A percentile compares a stretch with the other conserved stretches of the same genome.
phyloP scores from a whole-genome alignment of 2,797 vertebrate species.

The Thunnus albacares region DNA sequence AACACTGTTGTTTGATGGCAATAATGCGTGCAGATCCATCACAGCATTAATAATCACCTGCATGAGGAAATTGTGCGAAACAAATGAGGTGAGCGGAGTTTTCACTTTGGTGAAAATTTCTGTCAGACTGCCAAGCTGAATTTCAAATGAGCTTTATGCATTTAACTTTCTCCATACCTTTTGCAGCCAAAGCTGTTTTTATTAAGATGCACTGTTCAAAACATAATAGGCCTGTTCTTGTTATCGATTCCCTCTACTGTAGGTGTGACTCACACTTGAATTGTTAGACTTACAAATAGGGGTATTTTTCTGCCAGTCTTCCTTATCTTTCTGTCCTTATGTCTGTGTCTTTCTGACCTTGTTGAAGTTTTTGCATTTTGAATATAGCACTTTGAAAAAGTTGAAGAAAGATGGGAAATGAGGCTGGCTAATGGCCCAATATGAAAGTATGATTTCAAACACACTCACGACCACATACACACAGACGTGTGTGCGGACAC shows the following conservation, averaged over 20 bases:
- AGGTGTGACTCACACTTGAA: slow-evolving; percentile 52
- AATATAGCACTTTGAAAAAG: slow-evolving; percentile 44
- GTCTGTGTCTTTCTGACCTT: slow-evolving; percentile 54
- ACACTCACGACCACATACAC: slow-evolving; percentile 9
- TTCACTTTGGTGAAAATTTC: slow-evolving; percentile 20
- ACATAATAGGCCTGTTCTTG: slow-evolving; percentile 34
- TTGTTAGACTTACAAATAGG: slow-evolving; percentile 48
- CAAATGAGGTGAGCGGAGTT: slow-evolving; percentile 6
- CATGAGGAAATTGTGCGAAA: slow-evolving; percentile 19
- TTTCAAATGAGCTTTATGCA: slow-evolving; percentile 52
- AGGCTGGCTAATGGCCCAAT: slow-evolving; percentile 48
- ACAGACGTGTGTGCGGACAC: slow-evolving; percentile 1
- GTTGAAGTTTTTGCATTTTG: slow-evolving; percentile 43
- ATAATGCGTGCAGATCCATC: slow-evolving; percentile 16
- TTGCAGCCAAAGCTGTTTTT: slow-evolving; percentile 48
- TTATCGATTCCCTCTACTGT: slow-evolving; percentile 26
- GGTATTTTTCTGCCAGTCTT: slow-evolving; percentile 11
- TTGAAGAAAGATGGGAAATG: slow-evolving; percentile 58
- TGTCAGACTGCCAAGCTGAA: slow-evolving; percentile 44
- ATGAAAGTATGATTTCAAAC: slow-evolving; percentile 53
- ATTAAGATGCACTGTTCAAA: slow-evolving; percentile 13
- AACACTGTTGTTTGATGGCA: neutral
- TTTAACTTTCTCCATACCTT: slow-evolving; percentile 30
- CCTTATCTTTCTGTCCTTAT: neutral
- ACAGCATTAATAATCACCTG: slow-evolving; percentile 23